Base-by-base conservation (phyloP, 2,797 vertebrate species). In the Anguilla marmorata region DNA sequence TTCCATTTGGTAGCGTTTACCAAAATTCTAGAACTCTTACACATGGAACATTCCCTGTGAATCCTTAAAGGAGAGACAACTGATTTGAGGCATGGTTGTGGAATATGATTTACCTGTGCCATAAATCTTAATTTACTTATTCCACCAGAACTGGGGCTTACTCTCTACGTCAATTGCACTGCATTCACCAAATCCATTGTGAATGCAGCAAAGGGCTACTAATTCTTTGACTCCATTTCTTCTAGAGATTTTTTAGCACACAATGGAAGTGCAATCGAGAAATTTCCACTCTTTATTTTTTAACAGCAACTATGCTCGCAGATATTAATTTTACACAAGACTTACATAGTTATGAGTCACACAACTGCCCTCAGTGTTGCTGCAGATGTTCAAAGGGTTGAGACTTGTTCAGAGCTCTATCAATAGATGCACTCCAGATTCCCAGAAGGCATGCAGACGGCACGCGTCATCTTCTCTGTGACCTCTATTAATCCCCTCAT, bases 21-120 rank as follows among this genome's bases (percentile, higher is more conserved):
- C n/a, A 79, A 14, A 54, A 85, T 69, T 33, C n/a, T 85, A 85
- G 16, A 66, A 66, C 30, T 60, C 50, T 41, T 24, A 79, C 84
- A 85, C 83, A 76, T 58, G 52, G 33, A 88, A 72, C 87, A 79
- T 52, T 85, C 87, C 72, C 84, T 85, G 45, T n/a, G 76, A 50
- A 79, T 69, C 83, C 52, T 52, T 66, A 85, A 33, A 79, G 84
- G 76, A 30, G 85, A 88, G 69, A 63, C 83, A 52, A 37, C 58
- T 11, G 66, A 21, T 21, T 21, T 54, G 16, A 85, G 45, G 14
- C 87, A 14, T 69, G 60, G 8, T 45, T 60, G 24, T 30, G 54
- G 85, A 88, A 85, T 60, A 58, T 74, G 21, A 60, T 80, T 24
- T 27, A 69, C 50, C 21, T 50, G 45, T 48, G 37, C 76, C 58